phyloP scores from a whole-genome alignment of 1,140 invertebrate species.

The Orius laevigatus region DNA sequence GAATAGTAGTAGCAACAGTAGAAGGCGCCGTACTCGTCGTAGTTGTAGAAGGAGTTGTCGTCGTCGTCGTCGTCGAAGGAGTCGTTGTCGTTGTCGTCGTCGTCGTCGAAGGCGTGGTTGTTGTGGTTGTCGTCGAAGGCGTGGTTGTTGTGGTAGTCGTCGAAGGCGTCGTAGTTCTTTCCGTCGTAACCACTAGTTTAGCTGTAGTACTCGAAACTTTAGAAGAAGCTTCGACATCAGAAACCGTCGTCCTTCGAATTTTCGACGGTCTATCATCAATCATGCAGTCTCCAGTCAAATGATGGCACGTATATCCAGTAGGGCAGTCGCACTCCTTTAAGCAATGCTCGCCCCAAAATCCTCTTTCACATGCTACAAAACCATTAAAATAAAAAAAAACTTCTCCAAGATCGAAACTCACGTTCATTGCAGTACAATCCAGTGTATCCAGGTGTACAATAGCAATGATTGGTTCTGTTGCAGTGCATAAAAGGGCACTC shows the following conservation, averaged over 20 bases:
- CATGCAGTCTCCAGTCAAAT: constrained; percentile 47
- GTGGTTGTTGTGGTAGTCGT: neutral
- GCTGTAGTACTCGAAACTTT: neutral
- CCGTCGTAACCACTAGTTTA: neutral
- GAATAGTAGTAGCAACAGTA: neutral
- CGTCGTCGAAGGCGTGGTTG: neutral
- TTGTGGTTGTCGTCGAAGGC: neutral
- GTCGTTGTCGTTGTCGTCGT: neutral
- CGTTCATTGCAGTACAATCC: constrained; percentile 60
- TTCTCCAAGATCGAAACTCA: no score
- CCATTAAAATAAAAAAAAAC: constrained; percentile 17
- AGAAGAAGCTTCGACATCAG: neutral
- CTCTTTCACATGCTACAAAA: constrained; percentile 65
- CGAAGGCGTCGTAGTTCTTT: neutral
- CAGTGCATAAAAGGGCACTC: constrained; percentile 19
- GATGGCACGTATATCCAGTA: constrained; percentile 58
- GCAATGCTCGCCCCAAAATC: constrained; percentile 75
- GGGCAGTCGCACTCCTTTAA: constrained; percentile 60
- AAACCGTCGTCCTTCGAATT: constrained; percentile 2
- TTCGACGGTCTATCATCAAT: constrained; percentile 10
- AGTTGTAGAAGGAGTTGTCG: neutral
- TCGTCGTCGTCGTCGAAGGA: neutral
- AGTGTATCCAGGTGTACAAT: constrained; percentile 60
- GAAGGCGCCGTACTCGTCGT: neutral
- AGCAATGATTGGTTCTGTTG: constrained; percentile 36